Evolutionary conservation across 2,797 vertebrate species (phyloP), one percentile per base, ranked within the genome.

Genomic region (Knipowitschia caucasica): DNA sequence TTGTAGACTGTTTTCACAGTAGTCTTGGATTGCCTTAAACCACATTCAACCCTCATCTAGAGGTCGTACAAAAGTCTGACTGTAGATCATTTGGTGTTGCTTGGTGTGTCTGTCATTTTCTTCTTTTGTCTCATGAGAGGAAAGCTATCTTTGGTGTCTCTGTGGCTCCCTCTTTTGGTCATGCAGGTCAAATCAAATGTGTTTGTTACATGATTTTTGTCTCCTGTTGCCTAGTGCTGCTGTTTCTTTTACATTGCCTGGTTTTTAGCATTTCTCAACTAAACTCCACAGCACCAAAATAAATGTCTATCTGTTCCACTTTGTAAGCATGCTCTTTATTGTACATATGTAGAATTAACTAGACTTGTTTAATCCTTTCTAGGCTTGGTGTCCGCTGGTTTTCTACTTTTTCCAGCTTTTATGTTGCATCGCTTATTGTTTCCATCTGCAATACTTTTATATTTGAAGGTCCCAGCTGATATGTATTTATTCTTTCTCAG

Each of bases 101-200:
- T 47, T 49, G 24, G 24, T 68, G 56, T 65, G 24, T 14, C 69
- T 54, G 10, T 42, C 36, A 14, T 65, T 56, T 55, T 56, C 54
- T 20, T 54, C 26, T 52, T 50, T 14, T 36, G 27, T 52, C 39
- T 59, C 18, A n/a, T 59, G 51, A 17, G 49, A 59, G 59, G 21
- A 1, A 1, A 45, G 53, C 57, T 58, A 23, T 77, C 24, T 58
- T 30, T 58, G 49, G 62, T 73, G 76, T 81, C 38, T 53, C 58
- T 64, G 59, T 82, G 76, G 80, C 82, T 58, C 87, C 84, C 83
- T 70, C 87, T 82, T 59, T 36, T 84, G 85, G 82, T 59, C 20
- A 1, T 17, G 34, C 35, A 53, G 29, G 59, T 60, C 60, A 34
- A 63, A 78, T 84, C 80, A 75, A 56, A 29, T 46, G 26, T 70